Base-by-base conservation (phyloP, 1,140 invertebrate genomes). In the Euwallacea fornicatus region DNA sequence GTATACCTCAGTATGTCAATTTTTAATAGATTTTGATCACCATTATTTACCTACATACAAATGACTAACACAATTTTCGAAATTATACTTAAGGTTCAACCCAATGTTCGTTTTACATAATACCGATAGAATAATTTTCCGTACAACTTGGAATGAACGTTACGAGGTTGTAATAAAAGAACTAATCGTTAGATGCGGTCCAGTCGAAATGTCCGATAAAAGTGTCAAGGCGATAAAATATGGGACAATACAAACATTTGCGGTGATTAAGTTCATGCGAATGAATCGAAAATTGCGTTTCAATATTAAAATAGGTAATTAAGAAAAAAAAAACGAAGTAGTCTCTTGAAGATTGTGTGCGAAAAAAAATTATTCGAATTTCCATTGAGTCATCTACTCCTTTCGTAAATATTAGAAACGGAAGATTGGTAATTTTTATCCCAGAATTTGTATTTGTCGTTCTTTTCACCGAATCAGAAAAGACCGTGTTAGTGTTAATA, bases 181-280 rank as follows among this genome's bases (percentile, higher is more conserved):
- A 10, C 55, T 15, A 11, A 61, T 64, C 2, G 33, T 61, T 44
- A 43, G 11, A n/a, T 65, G 42, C 46, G 10, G 61, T 63, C 42
- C 61, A 47, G 61, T 33, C 47, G 13, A 54, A 65, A 3, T 65
- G 21, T 53, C 63, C 63, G 54, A 65, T 65, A 65, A 65, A 65
- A 65, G 50, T 50, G 16, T 16, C 63, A 54, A 65, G 63, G 63
- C 47, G 63, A 65, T 58, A 13, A 67, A 56, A 43, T 50, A 10
- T 11, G 9, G 2, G 7, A 50, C 46, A 67, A 67, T 67, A 65
- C 63, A 65, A 65, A 65, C 63, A 65, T 16, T 58, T 33, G 4
- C 21, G 21, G 21, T 33, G 21, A 33, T 33, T 33, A 33, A 33
- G 21, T 33, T 33, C 21, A 33, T 4, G 21, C 4, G 21, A 33